Base-by-base conservation (phyloP, 2,888 invertebrate genomes). In the Euplagia quadripunctaria region DNA sequence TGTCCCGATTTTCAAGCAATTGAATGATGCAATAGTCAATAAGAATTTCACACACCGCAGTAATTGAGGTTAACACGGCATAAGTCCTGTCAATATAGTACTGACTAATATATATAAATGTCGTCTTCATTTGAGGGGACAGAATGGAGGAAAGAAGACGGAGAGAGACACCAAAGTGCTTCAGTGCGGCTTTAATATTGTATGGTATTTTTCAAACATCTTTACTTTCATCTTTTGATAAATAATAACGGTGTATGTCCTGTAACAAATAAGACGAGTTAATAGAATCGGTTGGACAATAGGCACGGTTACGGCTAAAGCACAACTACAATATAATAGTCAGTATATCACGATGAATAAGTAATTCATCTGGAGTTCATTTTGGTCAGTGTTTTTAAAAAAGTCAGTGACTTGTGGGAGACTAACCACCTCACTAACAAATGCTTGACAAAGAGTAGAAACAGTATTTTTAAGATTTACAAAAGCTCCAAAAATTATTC, bases 21-120 rank as follows among this genome's bases (percentile, higher is more conserved):
- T 73, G 84, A 77, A 86, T 94, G 94, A 94, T 92, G 94, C 94
- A 94, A 94, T 92, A 79, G 88, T 87, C 90, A 93, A 91, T 88
- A 90, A 78, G 84, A 83, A 86, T 94, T 91, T 91, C 94, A 90
- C 81, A 74, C 81, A 75, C 80, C 77, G 82, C 81, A 84, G 81
- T 78, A 74, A 92, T 91, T 90, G 91, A 86, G 92, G 91, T 92
- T 89, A 91, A 92, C 81, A 90, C 82, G 76, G 73, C 79, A 81
- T 86, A 88, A 90, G 88, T 85, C 80, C 79, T 78, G 79, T 77
- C 83, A 85, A 81, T 84, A 74, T 73, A 79, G 73, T 73, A 71
- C 70, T 52, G 68, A 67, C 69, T 79, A 75, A 79, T 76, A 77
- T 77, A 79, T 79, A 67, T 70, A 70, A 71, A 76, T 73, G 78